Percentiles rank a stretch among this genome's conserved stretches.
Conservation (phyloP, 1,140 invertebrate genomes). For the Drosophila kohkoa region DNA sequence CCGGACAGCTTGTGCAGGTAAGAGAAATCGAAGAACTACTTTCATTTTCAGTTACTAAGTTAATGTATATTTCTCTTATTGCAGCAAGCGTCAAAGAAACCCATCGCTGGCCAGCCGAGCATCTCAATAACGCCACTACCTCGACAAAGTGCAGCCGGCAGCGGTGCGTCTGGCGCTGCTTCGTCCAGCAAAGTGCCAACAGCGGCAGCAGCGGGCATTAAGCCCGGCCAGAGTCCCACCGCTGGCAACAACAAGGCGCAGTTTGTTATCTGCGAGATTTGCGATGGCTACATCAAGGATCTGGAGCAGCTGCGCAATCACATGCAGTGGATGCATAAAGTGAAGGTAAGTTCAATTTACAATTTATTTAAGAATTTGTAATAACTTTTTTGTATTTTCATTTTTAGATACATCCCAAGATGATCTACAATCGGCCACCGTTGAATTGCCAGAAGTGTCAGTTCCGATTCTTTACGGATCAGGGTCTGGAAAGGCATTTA, state of each 20-base stretch:
- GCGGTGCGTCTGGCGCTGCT: constrained; percentile 67
- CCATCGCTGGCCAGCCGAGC: constrained; percentile 89
- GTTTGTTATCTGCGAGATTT: constrained; percentile 97
- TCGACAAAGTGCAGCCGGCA: constrained; percentile 86
- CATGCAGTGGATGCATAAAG: constrained; percentile 98
- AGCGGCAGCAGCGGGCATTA: constrained; percentile 85
- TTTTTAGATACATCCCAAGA: constrained; percentile 94
- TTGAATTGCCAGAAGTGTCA: constrained; percentile 98
- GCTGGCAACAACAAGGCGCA: constrained; percentile 89
- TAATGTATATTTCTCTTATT: background rate
- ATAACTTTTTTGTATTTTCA: background rate
- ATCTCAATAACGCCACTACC: constrained; percentile 96
- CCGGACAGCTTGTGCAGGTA: constrained; percentile 81
- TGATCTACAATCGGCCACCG: constrained; percentile 97
- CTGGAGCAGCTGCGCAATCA: constrained; percentile 96
- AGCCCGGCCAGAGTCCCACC: constrained; percentile 83
- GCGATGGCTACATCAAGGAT: constrained; percentile 97
- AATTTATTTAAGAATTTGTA: background rate
- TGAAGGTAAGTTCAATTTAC: constrained; percentile 86
- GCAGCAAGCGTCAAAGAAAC: constrained; percentile 83
- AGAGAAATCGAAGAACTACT: background rate
- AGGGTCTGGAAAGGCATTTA: constrained; percentile 96
- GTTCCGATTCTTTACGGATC: constrained; percentile 90
- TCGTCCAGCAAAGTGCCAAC: constrained; percentile 85
- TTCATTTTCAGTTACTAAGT: background rate